Evolutionary conservation across 2,888 invertebrate genomes (phyloP), one percentile per base, ranked within the genome.

Genomic region (Melanotus villosus): DNA sequence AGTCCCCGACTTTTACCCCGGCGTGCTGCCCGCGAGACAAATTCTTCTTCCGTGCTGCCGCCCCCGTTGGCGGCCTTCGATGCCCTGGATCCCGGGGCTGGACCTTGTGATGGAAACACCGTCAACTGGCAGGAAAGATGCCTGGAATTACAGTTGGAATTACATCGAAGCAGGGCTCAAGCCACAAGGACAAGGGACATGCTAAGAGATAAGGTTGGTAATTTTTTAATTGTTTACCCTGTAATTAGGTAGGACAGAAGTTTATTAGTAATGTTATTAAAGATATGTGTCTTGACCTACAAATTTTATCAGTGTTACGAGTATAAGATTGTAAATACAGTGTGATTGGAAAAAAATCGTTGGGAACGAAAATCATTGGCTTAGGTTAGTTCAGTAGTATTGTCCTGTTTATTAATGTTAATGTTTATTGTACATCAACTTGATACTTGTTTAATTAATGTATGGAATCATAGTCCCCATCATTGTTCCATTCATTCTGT

Each of bases 101-200:
- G 77, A 81, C 4, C 73, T 81, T 59, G 82, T 80, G 85, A 83
- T 84, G 84, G 82, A 58, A 84, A 84, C 23, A 81, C 84, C 81
- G 85, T 94, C 80, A 94, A 95, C 85, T 96, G 96, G 96, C 94
- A 95, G 85, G 95, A 95, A 85, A 88, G 94, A 65, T 96, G 96
- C 81, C 84, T 95, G 79, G 93, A 94, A 82, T 85, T 97, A 76
- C 96, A 96, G 84, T 85, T 94, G 79, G 95, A 96, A 82, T 85
- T 96, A 77, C 95, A 95, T 81, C 88, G 95, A 73, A 95, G 94
- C 81, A 90, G 94, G 78, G 91, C 93, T 78, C 96, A 96, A 85
- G 95, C 96, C 1, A 93, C 93, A 70, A 90, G 94, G 80, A 94
- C 96, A 60, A 89, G 95, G 54, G 94, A 95, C 80, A 93, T 95